phyloP scores from a whole-genome alignment of 2,797 vertebrate genomes.

The Notolepis coatsorum region DNA sequence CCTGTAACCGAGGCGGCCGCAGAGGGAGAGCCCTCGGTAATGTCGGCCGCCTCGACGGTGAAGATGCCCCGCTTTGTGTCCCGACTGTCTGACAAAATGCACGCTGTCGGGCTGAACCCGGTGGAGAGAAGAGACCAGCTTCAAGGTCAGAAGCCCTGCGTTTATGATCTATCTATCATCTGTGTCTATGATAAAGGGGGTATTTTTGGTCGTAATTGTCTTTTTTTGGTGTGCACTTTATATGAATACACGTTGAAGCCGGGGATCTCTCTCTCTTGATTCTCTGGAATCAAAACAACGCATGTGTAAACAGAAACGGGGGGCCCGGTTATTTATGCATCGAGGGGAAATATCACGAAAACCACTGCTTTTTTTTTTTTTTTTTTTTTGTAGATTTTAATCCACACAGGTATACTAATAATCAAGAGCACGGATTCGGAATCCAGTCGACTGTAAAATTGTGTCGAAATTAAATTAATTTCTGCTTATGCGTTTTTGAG shows the following conservation, averaged over 20 bases:
- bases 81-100: slow-evolving; percentile 39
- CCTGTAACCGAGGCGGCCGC: slow-evolving; percentile 23
- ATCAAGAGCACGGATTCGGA: too few relatives aligned
- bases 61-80: slow-evolving; percentile 68
- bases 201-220: background rate
- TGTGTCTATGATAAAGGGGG: background rate
- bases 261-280: background rate
- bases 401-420: background rate
- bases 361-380: background rate
- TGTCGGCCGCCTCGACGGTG: slow-evolving; percentile 51
- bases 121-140: slow-evolving; percentile 52
- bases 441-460: too few relatives aligned
- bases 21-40: slow-evolving; percentile 46
- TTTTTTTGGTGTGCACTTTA: background rate
- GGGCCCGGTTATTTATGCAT: background rate
- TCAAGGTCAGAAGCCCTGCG: slow-evolving; percentile 68
- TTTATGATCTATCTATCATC: background rate
- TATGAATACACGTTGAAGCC: slow-evolving; percentile 1
- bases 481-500: background rate
- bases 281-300: slow-evolving; percentile 19
- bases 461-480: background rate
- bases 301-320: slow-evolving; percentile 19
- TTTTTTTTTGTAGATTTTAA: background rate
- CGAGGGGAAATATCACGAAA: background rate
- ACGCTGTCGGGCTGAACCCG: slow-evolving; percentile 28